Conservation (phyloP, 2,888 invertebrate genomes). For the Gastracanthus pulcherrimus region DNA sequence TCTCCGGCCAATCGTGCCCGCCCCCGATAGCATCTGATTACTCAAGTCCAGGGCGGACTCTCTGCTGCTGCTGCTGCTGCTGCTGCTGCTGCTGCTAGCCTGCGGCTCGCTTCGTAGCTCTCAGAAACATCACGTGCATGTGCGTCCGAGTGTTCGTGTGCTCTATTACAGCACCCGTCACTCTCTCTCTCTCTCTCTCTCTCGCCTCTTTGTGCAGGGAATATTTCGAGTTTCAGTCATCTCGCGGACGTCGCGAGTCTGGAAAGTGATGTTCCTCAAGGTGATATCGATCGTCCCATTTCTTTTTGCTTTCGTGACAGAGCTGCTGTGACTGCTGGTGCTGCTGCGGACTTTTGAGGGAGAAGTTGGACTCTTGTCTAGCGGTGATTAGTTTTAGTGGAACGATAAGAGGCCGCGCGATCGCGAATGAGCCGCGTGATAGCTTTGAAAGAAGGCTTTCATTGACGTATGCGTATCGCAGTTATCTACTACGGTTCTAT, state of each 20-base stretch:
- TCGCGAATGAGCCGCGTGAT: neutral
- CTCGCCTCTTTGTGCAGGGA: too few relatives aligned
- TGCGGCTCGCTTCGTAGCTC: neutral
- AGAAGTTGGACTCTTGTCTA: constrained; percentile 4
- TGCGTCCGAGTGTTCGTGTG: neutral
- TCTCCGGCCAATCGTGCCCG: constrained; percentile 66
- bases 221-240: too few relatives aligned
- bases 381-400: too few relatives aligned
- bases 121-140: neutral
- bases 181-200: too few relatives aligned
- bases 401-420: neutral
- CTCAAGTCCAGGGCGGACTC: constrained; percentile 55
- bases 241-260: too few relatives aligned
- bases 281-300: too few relatives aligned
- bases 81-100: neutral
- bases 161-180: neutral
- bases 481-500: constrained; percentile 29
- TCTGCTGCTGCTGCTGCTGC: neutral
- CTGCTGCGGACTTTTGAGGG: too few relatives aligned
- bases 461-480: constrained; percentile 1
- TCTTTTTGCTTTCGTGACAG: too few relatives aligned
- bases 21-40: constrained; percentile 71
- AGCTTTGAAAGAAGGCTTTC: constrained; percentile 16
- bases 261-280: too few relatives aligned
- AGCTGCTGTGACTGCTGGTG: too few relatives aligned